Percentiles rank a stretch among this genome's conserved stretches.
Conservation (phyloP, 2,797 vertebrate species). For the Chelon auratus region DNA sequence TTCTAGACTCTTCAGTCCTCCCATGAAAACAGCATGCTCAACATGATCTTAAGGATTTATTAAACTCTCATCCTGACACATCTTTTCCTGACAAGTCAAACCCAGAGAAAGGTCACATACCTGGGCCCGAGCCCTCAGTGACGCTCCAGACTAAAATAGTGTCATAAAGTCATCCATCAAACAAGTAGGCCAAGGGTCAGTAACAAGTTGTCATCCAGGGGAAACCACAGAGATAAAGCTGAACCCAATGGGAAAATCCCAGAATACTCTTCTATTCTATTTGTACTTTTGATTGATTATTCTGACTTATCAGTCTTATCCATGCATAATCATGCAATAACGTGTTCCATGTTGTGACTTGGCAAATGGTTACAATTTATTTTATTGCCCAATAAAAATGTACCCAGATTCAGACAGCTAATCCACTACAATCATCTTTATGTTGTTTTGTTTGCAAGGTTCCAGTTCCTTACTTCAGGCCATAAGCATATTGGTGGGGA, state of each 20-base stretch:
- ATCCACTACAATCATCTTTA: no score
- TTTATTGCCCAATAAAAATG: no score
- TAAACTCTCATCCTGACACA: slow-evolving; percentile 58
- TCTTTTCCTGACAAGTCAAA: slow-evolving; percentile 68
- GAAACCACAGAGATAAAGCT: slow-evolving; percentile 51
- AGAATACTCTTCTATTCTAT: slow-evolving; percentile 48
- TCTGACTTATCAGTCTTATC: no score
- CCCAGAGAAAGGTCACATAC: slow-evolving; percentile 76
- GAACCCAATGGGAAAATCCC: slow-evolving; percentile 50
- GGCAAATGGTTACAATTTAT: no score
- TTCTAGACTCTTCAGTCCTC: slow-evolving; percentile 5
- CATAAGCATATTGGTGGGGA: no score
- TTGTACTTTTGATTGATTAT: slow-evolving; percentile 1
- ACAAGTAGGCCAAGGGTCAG: slow-evolving; percentile 73
- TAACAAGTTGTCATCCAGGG: slow-evolving; percentile 37
- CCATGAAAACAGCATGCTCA: slow-evolving; percentile 27
- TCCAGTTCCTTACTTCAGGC: no score
- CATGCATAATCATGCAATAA: no score
- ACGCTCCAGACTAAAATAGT: slow-evolving; percentile 76
- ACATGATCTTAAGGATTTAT: slow-evolving; percentile 57
- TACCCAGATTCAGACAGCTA: no score
- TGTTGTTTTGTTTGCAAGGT: no score
- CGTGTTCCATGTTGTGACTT: no score
- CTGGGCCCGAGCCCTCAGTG: slow-evolving; percentile 55
- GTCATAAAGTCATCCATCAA: slow-evolving; percentile 80